Evolutionary conservation across 2,888 invertebrate genomes (phyloP).

Genomic region (Harmothoe impar): DNA sequence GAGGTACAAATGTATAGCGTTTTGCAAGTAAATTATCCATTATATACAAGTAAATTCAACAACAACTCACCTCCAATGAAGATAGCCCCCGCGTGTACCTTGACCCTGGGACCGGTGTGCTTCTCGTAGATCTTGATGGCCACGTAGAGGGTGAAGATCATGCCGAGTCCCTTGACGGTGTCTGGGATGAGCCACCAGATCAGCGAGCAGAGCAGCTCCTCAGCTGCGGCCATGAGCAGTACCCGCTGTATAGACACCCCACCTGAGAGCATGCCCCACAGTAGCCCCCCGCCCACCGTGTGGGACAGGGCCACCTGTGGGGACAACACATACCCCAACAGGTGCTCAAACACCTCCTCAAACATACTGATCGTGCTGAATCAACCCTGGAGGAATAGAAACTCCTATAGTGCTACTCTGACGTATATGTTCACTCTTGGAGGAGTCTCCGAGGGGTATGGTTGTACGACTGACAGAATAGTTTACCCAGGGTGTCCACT

Average conservation of each 20-base stretch:
- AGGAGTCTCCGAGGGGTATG: neutral
- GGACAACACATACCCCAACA: slow-evolving; percentile 2
- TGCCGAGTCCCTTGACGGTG: slow-evolving; percentile 14
- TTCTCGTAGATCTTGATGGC: slow-evolving; percentile 51
- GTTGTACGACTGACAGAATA: neutral
- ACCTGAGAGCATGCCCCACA: neutral
- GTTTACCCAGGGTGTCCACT: neutral
- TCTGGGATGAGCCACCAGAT: slow-evolving; percentile 24
- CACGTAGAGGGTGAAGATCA: slow-evolving; percentile 4
- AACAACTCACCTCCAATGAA: slow-evolving; percentile 50
- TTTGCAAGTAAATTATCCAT: too few relatives aligned
- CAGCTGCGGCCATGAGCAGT: neutral
- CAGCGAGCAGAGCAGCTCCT: slow-evolving; percentile 13
- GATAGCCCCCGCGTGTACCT: slow-evolving; percentile 39
- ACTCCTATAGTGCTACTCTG: neutral
- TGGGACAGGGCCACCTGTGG: slow-evolving; percentile 19
- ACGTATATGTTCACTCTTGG: neutral
- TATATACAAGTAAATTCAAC: neutral
- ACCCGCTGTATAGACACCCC: neutral
- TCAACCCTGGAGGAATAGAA: too few relatives aligned
- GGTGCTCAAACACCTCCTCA: neutral
- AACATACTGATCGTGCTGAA: neutral
- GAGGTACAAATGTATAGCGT: too few relatives aligned
- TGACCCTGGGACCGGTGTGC: slow-evolving; percentile 54
- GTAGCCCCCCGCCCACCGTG: slow-evolving; percentile 36